Evolutionary conservation across 2,888 invertebrate species (phyloP).

Genomic region (Lepidocyrtinus sp.): DNA sequence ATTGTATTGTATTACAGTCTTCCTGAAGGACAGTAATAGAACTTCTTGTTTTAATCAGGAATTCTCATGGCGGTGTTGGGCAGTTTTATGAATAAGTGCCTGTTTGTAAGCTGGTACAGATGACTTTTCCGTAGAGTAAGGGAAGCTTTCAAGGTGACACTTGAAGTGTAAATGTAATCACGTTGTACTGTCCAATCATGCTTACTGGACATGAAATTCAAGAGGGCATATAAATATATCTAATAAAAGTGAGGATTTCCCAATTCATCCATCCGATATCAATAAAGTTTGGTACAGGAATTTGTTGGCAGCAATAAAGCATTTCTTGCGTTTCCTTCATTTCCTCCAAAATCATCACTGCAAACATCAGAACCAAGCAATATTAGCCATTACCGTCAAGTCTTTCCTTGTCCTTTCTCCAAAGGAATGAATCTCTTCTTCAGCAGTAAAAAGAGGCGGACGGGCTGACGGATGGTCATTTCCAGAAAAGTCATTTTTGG

Average conservation of each 20-base stretch:
- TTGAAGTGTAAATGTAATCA: too few species aligned
- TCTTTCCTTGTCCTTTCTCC: background rate
- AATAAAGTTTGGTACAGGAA: too few species aligned
- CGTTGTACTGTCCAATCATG: too few species aligned
- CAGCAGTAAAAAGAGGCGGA: background rate
- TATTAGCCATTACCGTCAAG: constrained; percentile 20
- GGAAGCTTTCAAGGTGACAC: background rate
- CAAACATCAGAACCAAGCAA: background rate
- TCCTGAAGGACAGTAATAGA: constrained; percentile 10
- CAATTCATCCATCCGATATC: too few species aligned
- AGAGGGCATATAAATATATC: too few species aligned
- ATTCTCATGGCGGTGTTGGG: background rate
- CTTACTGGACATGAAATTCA: too few species aligned
- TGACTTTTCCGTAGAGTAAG: background rate
- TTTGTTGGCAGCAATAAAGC: too few species aligned
- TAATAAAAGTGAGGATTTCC: too few species aligned
- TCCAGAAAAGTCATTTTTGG: background rate
- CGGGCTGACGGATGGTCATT: constrained; percentile 2
- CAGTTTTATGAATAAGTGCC: constrained; percentile 27
- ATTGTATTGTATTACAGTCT: constrained; percentile 14
- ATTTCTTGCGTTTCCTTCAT: background rate
- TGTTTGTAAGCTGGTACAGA: constrained; percentile 29
- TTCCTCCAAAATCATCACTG: background rate
- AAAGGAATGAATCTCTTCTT: background rate
- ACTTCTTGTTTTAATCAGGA: constrained; percentile 31